Evolutionary conservation across 2,113 vertebrate species (phyloP).

Genomic region (Triplophysa rosa): DNA sequence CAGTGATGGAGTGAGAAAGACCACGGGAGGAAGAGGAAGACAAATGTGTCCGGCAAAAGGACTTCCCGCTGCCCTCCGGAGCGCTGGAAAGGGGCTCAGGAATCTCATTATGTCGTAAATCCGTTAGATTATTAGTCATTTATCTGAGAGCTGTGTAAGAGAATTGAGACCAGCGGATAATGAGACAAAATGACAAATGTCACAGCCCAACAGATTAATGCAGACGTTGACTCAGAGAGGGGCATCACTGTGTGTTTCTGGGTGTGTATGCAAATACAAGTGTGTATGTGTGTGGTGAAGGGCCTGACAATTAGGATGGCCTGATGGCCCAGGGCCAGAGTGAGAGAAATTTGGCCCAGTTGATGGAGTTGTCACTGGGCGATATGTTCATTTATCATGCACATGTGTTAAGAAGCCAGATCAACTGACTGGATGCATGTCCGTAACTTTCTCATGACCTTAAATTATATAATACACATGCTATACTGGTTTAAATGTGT

Average conservation of each 20-base stretch:
- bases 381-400: no score
- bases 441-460: no score
- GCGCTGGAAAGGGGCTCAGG: constrained; percentile 30
- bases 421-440: no score
- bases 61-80: constrained; percentile 58
- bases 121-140: constrained; percentile 53
- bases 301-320: no score
- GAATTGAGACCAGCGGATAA: constrained; percentile 42
- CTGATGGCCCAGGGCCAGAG: no score
- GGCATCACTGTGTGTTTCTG: background rate
- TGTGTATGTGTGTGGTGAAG: background rate
- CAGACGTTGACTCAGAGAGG: constrained; percentile 2
- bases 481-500: no score
- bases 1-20: constrained; percentile 11
- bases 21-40: constrained; percentile 20
- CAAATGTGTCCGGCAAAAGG: constrained; percentile 4
- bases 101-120: constrained; percentile 52
- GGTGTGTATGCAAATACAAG: background rate
- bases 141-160: constrained; percentile 35
- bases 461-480: no score
- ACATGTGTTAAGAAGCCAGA: no score
- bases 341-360: no score
- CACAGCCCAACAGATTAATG: constrained; percentile 37
- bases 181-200: constrained; percentile 47
- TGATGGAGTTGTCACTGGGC: no score